Conservation (phyloP, 2,888 invertebrate genomes). For the Dasypogon diadema region DNA sequence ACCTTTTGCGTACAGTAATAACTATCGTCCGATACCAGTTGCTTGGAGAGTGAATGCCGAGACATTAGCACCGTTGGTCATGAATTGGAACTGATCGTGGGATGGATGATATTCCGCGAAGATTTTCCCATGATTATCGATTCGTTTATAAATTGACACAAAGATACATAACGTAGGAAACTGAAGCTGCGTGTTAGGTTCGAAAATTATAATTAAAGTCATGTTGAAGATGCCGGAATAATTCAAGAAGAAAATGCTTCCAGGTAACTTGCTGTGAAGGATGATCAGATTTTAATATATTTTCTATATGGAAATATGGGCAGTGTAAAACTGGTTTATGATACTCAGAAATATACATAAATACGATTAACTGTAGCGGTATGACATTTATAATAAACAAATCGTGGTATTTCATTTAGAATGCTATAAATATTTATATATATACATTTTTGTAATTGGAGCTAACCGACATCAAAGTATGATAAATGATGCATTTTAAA, state of each 20-base stretch:
- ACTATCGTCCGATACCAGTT: not conserved
- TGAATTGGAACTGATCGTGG: slow-evolving; percentile 45
- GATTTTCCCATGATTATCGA: slow-evolving; percentile 47
- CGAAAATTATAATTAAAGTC: slow-evolving; percentile 40
- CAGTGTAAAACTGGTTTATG: not conserved
- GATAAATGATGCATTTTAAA: too few species aligned
- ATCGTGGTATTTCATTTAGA: not conserved
- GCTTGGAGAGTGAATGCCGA: not conserved
- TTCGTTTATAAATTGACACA: slow-evolving; percentile 27
- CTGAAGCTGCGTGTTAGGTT: slow-evolving; percentile 31
- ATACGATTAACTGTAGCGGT: not conserved
- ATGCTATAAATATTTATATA: slow-evolving; percentile 35
- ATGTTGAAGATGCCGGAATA: slow-evolving; percentile 38
- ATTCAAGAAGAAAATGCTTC: slow-evolving; percentile 11
- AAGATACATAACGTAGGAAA: not conserved
- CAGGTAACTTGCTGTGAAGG: slow-evolving; percentile 14
- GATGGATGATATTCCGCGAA: slow-evolving; percentile 43
- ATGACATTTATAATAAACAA: not conserved
- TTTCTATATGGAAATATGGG: slow-evolving; percentile 38
- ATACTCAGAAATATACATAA: not conserved
- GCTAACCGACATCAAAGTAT: slow-evolving; percentile 33
- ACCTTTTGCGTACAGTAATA: slow-evolving; percentile 20
- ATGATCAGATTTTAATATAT: slow-evolving; percentile 21
- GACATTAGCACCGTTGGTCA: not conserved
- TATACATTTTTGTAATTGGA: slow-evolving; percentile 10